These are phyloP conservation scores for Sandelia bainsii DNA, from an alignment of 2,797 vertebrate genomes.

Conservation along the genomic window DNA sequence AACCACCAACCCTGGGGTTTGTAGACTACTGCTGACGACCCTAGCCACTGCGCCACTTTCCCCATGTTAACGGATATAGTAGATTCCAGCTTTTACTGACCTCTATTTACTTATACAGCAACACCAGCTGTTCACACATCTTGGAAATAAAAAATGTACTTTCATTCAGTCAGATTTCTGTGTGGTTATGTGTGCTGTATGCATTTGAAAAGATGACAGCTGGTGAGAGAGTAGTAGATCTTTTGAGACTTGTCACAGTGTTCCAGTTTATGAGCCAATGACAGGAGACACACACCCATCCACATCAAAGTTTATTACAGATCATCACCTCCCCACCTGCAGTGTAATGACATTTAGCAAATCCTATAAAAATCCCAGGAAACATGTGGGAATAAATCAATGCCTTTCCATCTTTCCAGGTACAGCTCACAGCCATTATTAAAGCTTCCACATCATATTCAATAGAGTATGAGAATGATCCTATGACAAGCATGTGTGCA, in stretches of 20 bases:
- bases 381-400: slow-evolving; percentile 87
- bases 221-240: slow-evolving; percentile 72
- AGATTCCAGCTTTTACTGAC: slow-evolving; percentile 34
- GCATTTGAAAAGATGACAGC: slow-evolving; percentile 69
- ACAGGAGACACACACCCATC: slow-evolving; percentile 81
- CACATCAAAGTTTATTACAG: slow-evolving; percentile 87
- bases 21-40: too few relatives aligned
- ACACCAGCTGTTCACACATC: slow-evolving; percentile 14
- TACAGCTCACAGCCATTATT: slow-evolving; percentile 85
- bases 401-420: slow-evolving; percentile 82
- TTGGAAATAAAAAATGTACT: slow-evolving; percentile 32
- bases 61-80: slow-evolving; percentile 30
- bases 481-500: slow-evolving; percentile 64
- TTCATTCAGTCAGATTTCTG: slow-evolving; percentile 39
- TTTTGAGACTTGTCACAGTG: slow-evolving; percentile 79
- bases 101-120: slow-evolving; percentile 17
- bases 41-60: too few relatives aligned
- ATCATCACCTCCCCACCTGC: slow-evolving; percentile 86
- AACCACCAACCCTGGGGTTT: too few relatives aligned
- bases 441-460: slow-evolving; percentile 82
- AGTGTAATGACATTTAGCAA: slow-evolving; percentile 88
- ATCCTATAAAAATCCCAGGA: slow-evolving; percentile 87
- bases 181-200: slow-evolving; percentile 31
- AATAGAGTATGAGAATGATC: slow-evolving; percentile 54
- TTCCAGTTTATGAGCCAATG: slow-evolving; percentile 80